These are phyloP conservation scores for Sitta europaea DNA, from an alignment of 2,113 vertebrate genomes.

Conservation along the genomic window DNA sequence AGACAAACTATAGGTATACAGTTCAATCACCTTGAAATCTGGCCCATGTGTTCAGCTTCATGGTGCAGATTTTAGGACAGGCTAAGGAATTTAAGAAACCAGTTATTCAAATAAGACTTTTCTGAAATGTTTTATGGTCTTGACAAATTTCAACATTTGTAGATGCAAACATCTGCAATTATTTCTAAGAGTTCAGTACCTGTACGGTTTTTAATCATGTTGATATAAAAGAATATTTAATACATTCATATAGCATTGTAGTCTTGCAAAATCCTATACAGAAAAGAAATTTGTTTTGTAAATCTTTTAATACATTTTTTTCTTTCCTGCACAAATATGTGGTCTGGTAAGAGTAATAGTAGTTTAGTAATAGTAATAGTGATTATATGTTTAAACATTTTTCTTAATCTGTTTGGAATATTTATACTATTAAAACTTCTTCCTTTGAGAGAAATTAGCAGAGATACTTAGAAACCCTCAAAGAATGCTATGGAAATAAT, in stretches of 20 bases:
- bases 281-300: not conserved
- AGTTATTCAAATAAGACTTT: not conserved
- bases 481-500: not conserved
- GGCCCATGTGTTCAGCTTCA: not conserved
- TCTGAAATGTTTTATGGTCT: accelerated
- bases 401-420: not conserved
- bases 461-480: not conserved
- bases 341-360: not conserved
- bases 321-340: not conserved
- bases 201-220: not conserved
- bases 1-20: not conserved
- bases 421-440: not conserved
- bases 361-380: not conserved
- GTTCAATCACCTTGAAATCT: not conserved
- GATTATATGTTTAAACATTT: not conserved
- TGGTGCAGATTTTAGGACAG: not conserved
- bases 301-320: not conserved
- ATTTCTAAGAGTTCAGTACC: not conserved
- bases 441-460: not conserved
- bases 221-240: not conserved
- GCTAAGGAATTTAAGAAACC: not conserved
- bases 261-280: not conserved
- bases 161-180: not conserved
- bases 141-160: not conserved
- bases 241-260: not conserved